A percentile compares a stretch with the other conserved stretches of the same genome.
Evolutionary conservation across 2,113 vertebrate genomes (phyloP).

Genomic region (Hippocampus zosterae): DNA sequence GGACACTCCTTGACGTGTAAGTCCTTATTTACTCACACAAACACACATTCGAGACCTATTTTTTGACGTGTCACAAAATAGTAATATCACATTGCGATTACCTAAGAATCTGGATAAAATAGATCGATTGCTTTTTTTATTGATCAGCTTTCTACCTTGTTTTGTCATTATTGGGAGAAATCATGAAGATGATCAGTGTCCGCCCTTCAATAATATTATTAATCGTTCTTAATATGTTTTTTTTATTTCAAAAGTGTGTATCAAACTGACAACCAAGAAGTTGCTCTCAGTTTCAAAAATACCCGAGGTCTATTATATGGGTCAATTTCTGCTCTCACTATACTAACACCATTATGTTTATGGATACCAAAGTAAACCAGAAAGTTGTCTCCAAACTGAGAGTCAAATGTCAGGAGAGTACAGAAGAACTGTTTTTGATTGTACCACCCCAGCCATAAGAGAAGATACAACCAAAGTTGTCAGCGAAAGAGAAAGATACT

Average conservation of each 20-base stretch:
- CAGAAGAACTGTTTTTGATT: not conserved
- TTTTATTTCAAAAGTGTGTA: too few relatives aligned
- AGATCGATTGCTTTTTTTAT: too few relatives aligned
- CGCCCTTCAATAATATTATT: too few relatives aligned
- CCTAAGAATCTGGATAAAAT: not conserved
- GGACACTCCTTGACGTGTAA: conserved; percentile 91
- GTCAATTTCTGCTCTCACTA: not conserved
- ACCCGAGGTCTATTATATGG: not conserved
- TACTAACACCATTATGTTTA: not conserved
- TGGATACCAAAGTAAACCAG: not conserved
- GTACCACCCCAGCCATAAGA: not conserved
- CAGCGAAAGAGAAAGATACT: not conserved
- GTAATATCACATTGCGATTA: not conserved
- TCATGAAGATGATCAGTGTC: too few relatives aligned
- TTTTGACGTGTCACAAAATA: not conserved
- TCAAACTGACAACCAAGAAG: too few relatives aligned
- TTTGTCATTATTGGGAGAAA: too few relatives aligned
- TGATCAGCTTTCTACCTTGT: too few relatives aligned
- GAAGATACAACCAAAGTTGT: not conserved
- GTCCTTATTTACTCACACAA: conserved; percentile 65
- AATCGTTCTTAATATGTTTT: too few relatives aligned
- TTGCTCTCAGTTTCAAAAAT: not conserved
- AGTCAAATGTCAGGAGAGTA: not conserved
- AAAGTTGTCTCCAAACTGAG: not conserved
- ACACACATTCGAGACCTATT: conserved; percentile 3